phyloP scores from a whole-genome alignment of 1,140 invertebrate species.

The Bombus superbus region DNA sequence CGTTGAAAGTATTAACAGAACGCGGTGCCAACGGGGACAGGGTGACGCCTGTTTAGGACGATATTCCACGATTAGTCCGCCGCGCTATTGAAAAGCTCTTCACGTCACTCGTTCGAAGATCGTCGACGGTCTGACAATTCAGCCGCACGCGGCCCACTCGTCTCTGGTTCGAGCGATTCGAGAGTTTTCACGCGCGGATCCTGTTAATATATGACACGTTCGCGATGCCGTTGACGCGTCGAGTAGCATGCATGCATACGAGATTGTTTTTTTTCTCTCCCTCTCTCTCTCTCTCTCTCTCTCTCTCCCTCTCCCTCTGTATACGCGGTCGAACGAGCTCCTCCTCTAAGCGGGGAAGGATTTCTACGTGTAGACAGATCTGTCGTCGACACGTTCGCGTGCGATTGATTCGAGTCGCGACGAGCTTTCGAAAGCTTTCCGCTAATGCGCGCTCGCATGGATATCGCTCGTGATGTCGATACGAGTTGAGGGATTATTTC shows the following conservation, averaged over 20 bases:
- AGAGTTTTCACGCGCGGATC: conserved; percentile 50
- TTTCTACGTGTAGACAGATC: conserved; percentile 19
- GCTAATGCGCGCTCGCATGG: not conserved
- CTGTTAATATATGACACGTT: conserved; percentile 52
- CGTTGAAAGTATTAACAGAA: conserved; percentile 62
- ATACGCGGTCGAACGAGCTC: not conserved
- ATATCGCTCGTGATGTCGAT: conserved; percentile 11
- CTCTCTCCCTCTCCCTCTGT: not conserved
- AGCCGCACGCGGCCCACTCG: conserved; percentile 53
- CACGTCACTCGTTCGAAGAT: conserved; percentile 43
- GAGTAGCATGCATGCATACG: conserved; percentile 11
- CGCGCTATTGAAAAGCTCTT: conserved; percentile 29
- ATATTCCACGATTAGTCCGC: conserved; percentile 56
- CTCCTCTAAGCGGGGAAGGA: conserved; percentile 3
- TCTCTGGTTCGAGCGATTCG: conserved; percentile 33
- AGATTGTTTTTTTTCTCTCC: not conserved
- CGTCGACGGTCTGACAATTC: conserved; percentile 57
- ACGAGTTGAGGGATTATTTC: not conserved
- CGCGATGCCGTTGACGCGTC: conserved; percentile 37
- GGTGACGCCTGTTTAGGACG: conserved; percentile 31
- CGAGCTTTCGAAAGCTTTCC: not conserved
- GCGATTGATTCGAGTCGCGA: conserved; percentile 20
- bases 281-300: not conserved
- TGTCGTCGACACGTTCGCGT: conserved; percentile 36
- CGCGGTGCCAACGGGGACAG: not conserved